Evolutionary conservation across 2,113 vertebrate species (phyloP), one percentile per base, ranked within the genome.

Genomic region (Lampris incognitus): DNA sequence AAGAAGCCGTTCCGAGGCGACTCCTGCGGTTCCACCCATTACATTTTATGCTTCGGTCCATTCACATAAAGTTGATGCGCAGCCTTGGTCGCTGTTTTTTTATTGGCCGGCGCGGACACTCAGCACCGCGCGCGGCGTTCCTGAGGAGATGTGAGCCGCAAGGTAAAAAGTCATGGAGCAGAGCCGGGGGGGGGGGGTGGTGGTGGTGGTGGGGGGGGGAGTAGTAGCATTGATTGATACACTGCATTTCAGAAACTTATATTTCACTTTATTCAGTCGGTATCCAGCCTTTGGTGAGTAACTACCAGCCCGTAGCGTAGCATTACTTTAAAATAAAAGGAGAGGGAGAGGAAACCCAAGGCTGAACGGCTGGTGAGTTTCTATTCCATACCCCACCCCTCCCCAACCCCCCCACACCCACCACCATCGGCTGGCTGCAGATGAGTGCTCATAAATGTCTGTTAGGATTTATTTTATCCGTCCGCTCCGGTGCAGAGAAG

Each of bases 21-120:
- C 78, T 84, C 85, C 79, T 82, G 78, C 78, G 87, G 89, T 89
- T 89, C 85, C 81, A 86, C 72, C 86, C 88, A 92, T 93, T 92
- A 91, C 85, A 89, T 93, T 92, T 92, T 89, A 92, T 89, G 90
- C 84, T 86, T 69, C 81, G 76, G 84, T 88, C 88, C 75, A 73
- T 91, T 92, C 89, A 87, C 91, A 92, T 89, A 91, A 90, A 92
- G 79, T 85, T 79, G 84, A 86, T 85, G 86, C 77, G 90, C 90
- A 87, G 90, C 86, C 85, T 87, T 78, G 68, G 87, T 76, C 83
- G 90, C 88, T 85, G 84, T 85, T 91, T 93, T 91, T 93, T 92
- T 91, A 92, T 88, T 88, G 90, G 82, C 51, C 72, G 69, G 69
- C 74, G 75, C 90, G 91, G 92, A 92, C 85, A 78, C 82, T 87